Conservation (phyloP, 2,113 vertebrate genomes). For the Xenopus tropicalis region DNA sequence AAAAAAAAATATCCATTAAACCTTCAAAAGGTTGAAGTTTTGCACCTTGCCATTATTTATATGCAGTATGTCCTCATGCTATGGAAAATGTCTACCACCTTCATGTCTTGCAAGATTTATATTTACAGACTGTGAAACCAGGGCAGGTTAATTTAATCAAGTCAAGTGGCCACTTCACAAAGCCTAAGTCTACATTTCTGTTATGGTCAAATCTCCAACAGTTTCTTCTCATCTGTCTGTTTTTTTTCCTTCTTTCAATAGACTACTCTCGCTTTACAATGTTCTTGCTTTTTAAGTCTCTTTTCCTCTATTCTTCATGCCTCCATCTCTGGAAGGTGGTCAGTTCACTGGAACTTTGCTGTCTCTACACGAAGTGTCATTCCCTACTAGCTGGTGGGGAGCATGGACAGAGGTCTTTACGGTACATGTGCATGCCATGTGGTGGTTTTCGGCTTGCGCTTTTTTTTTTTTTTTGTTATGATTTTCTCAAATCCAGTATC, state of each 20-base stretch:
- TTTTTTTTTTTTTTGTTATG: too few relatives aligned
- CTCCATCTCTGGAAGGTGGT: conserved; percentile 34
- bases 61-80: too few relatives aligned
- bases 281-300: conserved; percentile 3
- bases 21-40: too few relatives aligned
- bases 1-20: too few relatives aligned
- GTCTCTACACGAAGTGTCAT: conserved; percentile 51
- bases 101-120: too few relatives aligned
- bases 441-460: neutral
- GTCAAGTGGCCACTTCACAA: neutral
- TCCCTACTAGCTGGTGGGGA: conserved; percentile 14
- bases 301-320: conserved; percentile 41
- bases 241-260: neutral
- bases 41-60: too few relatives aligned
- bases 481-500: too few relatives aligned
- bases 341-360: conserved; percentile 47
- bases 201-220: neutral
- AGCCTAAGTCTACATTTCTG: neutral
- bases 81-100: too few relatives aligned
- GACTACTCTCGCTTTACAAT: conserved; percentile 5
- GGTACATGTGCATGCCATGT: conserved; percentile 38
- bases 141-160: too few relatives aligned
- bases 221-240: neutral
- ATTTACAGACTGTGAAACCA: too few relatives aligned
- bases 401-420: neutral